These are phyloP conservation scores for Trachemys scripta DNA, from an alignment of 2,113 vertebrate species.

Conservation along the genomic window DNA sequence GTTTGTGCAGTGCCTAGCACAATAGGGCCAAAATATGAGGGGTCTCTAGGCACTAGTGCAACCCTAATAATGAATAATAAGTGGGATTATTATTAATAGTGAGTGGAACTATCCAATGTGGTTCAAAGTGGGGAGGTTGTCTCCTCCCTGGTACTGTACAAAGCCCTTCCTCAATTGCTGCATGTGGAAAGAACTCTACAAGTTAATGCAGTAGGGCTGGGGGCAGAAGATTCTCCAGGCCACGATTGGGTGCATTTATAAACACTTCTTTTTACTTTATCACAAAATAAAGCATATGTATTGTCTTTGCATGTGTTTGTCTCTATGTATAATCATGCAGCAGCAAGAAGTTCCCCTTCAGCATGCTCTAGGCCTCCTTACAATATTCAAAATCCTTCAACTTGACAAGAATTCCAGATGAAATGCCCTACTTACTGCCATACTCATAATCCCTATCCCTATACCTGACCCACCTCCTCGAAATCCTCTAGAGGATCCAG, in stretches of 20 bases:
- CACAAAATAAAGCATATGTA: neutral
- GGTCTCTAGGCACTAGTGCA: neutral
- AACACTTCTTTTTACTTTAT: neutral
- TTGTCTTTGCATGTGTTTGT: neutral
- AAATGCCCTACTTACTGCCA: neutral
- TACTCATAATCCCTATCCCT: neutral
- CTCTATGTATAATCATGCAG: neutral
- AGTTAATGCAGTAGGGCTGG: neutral
- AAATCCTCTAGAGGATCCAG: neutral
- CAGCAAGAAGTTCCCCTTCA: neutral
- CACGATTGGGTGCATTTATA: neutral
- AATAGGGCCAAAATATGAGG: neutral
- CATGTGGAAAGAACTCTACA: neutral
- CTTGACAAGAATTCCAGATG: neutral
- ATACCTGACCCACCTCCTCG: accelerated
- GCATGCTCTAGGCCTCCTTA: neutral
- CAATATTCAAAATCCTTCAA: neutral
- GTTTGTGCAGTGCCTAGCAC: neutral
- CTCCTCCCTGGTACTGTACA: neutral
- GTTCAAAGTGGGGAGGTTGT: neutral
- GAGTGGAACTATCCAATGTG: neutral
- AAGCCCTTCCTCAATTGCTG: neutral
- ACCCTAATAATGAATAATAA: neutral
- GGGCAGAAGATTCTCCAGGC: neutral
- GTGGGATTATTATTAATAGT: neutral